Conservation (phyloP, 2,113 vertebrate species). For the Sterrhoptilus dennistouni region DNA sequence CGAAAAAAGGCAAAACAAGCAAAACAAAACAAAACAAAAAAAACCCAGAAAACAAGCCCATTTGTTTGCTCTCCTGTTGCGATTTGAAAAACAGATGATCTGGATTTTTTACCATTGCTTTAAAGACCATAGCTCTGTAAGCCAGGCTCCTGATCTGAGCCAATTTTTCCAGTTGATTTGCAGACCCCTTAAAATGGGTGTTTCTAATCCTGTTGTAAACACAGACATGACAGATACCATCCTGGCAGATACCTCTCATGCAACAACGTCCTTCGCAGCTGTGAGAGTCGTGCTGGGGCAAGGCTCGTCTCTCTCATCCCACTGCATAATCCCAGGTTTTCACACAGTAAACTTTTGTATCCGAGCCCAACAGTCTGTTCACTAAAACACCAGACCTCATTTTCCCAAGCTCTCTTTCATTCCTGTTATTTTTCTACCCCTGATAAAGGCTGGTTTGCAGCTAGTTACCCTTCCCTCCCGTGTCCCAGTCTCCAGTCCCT, state of each 20-base stretch:
- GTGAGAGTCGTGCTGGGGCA: slow-evolving; percentile 1
- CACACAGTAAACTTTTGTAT: slow-evolving; percentile 33
- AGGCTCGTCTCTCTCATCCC: neutral
- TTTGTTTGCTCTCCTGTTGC: slow-evolving; percentile 6
- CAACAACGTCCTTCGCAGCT: slow-evolving; percentile 16
- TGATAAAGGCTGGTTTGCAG: neutral
- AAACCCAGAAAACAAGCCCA: neutral
- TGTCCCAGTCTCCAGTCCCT: neutral
- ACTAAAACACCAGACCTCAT: neutral
- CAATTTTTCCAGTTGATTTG: slow-evolving; percentile 59
- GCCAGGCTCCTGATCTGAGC: slow-evolving; percentile 13
- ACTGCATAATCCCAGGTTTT: neutral
- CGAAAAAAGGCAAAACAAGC: no score
- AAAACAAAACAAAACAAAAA: no score
- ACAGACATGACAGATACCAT: neutral
- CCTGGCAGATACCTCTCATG: neutral
- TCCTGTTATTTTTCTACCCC: neutral
- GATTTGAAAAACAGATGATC: slow-evolving; percentile 30
- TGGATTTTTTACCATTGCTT: slow-evolving; percentile 33
- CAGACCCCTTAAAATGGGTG: slow-evolving; percentile 11
- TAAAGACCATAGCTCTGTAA: slow-evolving; percentile 38
- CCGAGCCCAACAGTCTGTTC: slow-evolving; percentile 5
- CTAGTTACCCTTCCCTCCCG: neutral
- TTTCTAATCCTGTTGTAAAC: slow-evolving; percentile 14
- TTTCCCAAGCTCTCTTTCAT: neutral